Evolutionary conservation across 2,888 invertebrate genomes (phyloP), one percentile per base, ranked within the genome.

Genomic region (Idaea dimidiata): DNA sequence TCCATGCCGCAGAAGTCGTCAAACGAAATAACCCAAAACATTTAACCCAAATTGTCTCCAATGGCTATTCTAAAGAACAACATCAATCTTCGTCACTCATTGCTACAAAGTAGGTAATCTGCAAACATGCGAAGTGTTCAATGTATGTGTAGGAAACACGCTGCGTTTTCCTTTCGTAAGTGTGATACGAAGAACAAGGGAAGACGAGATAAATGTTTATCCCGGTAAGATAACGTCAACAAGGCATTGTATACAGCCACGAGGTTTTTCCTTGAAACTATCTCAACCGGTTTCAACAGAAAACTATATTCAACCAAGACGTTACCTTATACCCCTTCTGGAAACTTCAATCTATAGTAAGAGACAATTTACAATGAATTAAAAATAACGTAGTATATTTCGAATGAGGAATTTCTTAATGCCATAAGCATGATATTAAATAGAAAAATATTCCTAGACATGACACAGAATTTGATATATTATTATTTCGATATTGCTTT

Each of bases 151-250:
- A 24, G 24, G 5, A 24, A 24, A 24, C 24, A 3, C 24, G 24
- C 24, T 24, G 24, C 24, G 24, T 43, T 43, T 43, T 43, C 43
- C 14, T 43, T 43, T 8, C 43, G 10, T 14, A 43, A 43, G 43
- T 43, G 43, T 43, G 43, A 43, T 43, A 43, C 43, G 10, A 60
- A 62, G 60, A 58, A 57, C 33, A 59, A 65, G 61, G 58, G 60
- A 33, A 61, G 56, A 57, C 59, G 62, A 56, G 65, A 55, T 65
- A 59, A 59, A 68, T 71, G 67, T 68, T 67, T 68, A 69, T 70
- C 67, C 64, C 59, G 59, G 56, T 62, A 60, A 61, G 63, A 65
- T 68, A 66, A 59, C 59, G 61, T 70, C 64, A 66, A 65, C 66
- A 69, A 59, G 62, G 8, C 43, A 43, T 43, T 43, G 43, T 43